Conservation (phyloP, 2,888 invertebrate species). For the Sinopyrophorus schimmeli region DNA sequence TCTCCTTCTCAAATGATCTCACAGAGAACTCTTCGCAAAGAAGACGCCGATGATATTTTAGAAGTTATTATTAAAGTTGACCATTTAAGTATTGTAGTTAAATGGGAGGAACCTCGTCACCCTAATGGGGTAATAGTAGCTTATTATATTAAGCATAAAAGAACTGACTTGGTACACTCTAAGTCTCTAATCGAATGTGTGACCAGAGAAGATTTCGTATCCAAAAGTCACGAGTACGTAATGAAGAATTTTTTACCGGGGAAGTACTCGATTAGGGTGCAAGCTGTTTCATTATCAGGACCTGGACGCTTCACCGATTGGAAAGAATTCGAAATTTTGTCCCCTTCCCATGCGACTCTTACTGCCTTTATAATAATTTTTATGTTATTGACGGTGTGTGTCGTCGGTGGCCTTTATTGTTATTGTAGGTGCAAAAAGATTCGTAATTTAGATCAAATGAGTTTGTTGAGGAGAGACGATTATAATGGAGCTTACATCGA, state of each 20-base stretch:
- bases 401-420: not conserved
- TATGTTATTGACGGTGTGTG: not conserved
- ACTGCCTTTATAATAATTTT: constrained; percentile 38
- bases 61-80: constrained; percentile 37
- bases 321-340: constrained; percentile 36
- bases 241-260: constrained; percentile 58
- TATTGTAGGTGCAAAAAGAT: not conserved
- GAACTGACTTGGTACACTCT: constrained; percentile 48
- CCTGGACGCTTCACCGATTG: constrained; percentile 50
- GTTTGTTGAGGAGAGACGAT: too few species aligned
- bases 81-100: constrained; percentile 41
- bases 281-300: constrained; percentile 65
- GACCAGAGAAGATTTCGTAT: constrained; percentile 46
- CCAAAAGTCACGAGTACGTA: constrained; percentile 40
- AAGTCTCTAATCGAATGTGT: constrained; percentile 57
- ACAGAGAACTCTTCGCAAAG: constrained; percentile 56
- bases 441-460: too few species aligned
- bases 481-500: constrained; percentile 64
- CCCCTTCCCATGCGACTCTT: constrained; percentile 11
- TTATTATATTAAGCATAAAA: constrained; percentile 63
- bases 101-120: constrained; percentile 63
- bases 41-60: constrained; percentile 53
- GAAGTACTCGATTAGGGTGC: constrained; percentile 60
- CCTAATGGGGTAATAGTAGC: constrained; percentile 69
- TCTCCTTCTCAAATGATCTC: constrained; percentile 55